phyloP scores from a whole-genome alignment of 1,140 invertebrate genomes.

The Aphis craccivora region DNA sequence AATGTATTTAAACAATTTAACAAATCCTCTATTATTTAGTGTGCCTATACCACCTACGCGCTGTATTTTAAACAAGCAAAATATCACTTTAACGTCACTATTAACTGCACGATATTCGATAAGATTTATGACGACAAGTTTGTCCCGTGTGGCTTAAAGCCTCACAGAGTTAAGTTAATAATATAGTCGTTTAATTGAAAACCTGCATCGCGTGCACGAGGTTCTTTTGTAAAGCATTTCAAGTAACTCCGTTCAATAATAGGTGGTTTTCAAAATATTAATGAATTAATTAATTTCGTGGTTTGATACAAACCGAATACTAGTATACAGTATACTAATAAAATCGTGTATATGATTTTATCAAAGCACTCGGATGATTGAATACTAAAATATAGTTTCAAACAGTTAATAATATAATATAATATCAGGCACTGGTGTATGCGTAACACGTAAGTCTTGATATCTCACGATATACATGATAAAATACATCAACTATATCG shows the following conservation, averaged over 20 bases:
- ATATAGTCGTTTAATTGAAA: constrained; percentile 18
- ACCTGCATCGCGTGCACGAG: neutral
- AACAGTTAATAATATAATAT: neutral
- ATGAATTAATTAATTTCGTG: neutral
- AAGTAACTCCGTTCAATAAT: neutral
- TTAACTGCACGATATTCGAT: neutral
- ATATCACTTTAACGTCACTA: neutral
- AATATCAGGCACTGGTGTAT: neutral
- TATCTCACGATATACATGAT: neutral
- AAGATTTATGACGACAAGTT: constrained; percentile 16
- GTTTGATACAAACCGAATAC: neutral
- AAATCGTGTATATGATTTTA: neutral
- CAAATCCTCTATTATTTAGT: neutral
- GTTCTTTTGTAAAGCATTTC: constrained; percentile 1
- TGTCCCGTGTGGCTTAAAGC: neutral
- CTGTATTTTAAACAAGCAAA: neutral
- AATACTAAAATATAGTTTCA: neutral
- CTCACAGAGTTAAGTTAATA: neutral
- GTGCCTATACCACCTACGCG: too few relatives aligned
- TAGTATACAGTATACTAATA: neutral
- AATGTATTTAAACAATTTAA: neutral
- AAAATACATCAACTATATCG: neutral
- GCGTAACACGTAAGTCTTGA: neutral
- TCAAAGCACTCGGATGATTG: neutral
- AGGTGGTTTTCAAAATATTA: neutral